Percentiles rank a stretch among this genome's conserved stretches.
These are phyloP conservation scores for Chionomys nivalis DNA, from an alignment of 2,113 vertebrate genomes.

Conservation along the genomic window DNA sequence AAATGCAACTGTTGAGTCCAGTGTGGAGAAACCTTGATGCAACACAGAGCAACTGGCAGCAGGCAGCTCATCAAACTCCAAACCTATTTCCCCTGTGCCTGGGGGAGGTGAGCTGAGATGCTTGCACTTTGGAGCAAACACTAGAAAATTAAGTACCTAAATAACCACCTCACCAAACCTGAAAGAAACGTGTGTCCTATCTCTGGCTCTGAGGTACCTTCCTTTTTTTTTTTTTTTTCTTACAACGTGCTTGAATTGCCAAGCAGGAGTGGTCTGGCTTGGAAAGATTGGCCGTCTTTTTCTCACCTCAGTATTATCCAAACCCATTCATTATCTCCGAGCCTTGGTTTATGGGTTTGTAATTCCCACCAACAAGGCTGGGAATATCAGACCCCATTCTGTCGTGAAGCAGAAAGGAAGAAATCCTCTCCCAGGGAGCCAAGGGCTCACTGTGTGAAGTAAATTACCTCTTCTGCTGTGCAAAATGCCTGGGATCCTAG, in stretches of 20 bases:
- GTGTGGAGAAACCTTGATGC: constrained; percentile 52
- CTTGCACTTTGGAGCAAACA: constrained; percentile 20
- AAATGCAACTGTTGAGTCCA: constrained; percentile 70
- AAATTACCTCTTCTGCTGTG: constrained; percentile 72
- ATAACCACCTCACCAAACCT: constrained; percentile 25
- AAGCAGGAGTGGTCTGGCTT: neutral
- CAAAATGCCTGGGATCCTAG: constrained; percentile 71
- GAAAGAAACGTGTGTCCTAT: neutral
- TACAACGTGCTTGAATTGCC: neutral
- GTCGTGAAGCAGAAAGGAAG: constrained; percentile 52
- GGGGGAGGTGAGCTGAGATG: constrained; percentile 19
- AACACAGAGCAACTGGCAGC: constrained; percentile 45
- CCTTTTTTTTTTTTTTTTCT: neutral
- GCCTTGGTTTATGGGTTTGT: constrained; percentile 47
- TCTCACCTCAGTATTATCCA: constrained; percentile 15
- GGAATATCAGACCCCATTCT: constrained; percentile 68
- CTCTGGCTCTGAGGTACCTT: neutral
- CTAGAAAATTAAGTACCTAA: constrained; percentile 50
- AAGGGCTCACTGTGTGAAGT: constrained; percentile 61
- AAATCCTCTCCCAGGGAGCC: constrained; percentile 66
- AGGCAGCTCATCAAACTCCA: constrained; percentile 49
- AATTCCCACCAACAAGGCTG: constrained; percentile 58
- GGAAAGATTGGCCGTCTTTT: neutral
- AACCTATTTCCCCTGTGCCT: constrained; percentile 22
- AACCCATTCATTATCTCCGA: constrained; percentile 36